Evolutionary conservation across 37 sponge, comb jelly and placozoan species (phyloP).

Genomic region (Hormiphora californensis): DNA sequence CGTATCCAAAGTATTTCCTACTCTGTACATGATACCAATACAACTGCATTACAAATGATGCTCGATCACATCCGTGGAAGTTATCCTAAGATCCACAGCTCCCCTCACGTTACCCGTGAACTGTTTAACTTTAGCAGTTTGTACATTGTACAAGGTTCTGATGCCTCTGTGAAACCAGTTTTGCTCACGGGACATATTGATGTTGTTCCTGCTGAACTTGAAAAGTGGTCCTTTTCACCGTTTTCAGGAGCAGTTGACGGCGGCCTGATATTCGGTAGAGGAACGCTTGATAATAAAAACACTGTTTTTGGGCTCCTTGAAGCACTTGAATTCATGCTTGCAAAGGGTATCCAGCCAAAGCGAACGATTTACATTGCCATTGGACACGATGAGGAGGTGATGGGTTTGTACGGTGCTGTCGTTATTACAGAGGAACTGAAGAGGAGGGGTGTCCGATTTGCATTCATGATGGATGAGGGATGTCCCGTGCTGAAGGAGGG

Average conservation of each 20-base stretch:
- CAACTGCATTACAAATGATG: not conserved
- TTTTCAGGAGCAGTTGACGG: constrained; percentile 45
- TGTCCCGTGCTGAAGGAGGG: constrained; percentile 44
- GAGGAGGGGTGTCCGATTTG: constrained; percentile 4
- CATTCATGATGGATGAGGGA: constrained; percentile 57
- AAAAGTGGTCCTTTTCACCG: constrained; percentile 42
- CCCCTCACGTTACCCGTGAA: not conserved
- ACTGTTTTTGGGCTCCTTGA: constrained; percentile 49
- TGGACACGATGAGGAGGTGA: constrained; percentile 55
- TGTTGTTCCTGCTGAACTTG: constrained; percentile 55
- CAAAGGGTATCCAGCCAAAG: constrained; percentile 16
- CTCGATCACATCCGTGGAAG: not conserved
- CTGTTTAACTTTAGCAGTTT: constrained; percentile 17
- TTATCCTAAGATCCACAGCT: constrained; percentile 10
- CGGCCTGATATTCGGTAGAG: constrained; percentile 16
- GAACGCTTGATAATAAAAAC: constrained; percentile 48
- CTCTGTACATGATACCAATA: constrained; percentile 17
- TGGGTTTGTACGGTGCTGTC: constrained; percentile 41
- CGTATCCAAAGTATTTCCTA: constrained; percentile 1
- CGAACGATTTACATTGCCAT: constrained; percentile 22
- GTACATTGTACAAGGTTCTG: constrained; percentile 42
- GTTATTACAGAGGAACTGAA: constrained; percentile 12
- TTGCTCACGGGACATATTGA: constrained; percentile 46
- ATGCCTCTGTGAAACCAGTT: not conserved
- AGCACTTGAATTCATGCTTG: constrained; percentile 11